Percentiles rank a stretch among this genome's conserved stretches.
Conservation (phyloP, 1,140 invertebrate species). For the Drosophila subpulchrella region DNA sequence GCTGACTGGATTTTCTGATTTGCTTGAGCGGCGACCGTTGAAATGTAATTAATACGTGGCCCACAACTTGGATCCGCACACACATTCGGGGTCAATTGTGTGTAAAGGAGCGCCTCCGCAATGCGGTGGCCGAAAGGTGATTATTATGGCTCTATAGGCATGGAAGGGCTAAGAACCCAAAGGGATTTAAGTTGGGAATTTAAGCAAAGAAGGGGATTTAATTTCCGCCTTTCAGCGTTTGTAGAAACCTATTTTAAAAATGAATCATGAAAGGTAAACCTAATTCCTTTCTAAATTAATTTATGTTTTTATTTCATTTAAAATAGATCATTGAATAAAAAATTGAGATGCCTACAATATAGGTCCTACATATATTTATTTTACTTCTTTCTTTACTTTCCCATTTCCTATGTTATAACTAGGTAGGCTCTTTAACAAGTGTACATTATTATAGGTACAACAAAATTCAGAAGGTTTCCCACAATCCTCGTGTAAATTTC, state of each 20-base stretch:
- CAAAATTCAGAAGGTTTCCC: conserved; percentile 2
- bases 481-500: background rate
- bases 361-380: too few relatives aligned
- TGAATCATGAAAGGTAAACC: too few relatives aligned
- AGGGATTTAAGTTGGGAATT: background rate
- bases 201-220: background rate
- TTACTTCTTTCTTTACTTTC: background rate
- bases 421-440: background rate
- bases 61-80: conserved; percentile 20
- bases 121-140: conserved; percentile 32
- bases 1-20: conserved; percentile 67
- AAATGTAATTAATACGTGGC: conserved; percentile 72
- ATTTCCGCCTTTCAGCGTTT: background rate
- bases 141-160: conserved; percentile 20
- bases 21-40: conserved; percentile 65
- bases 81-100: conserved; percentile 50
- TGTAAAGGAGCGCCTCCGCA: conserved; percentile 39
- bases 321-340: too few relatives aligned
- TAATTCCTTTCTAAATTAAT: too few relatives aligned
- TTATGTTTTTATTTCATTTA: too few relatives aligned
- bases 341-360: too few relatives aligned
- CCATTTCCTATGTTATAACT: background rate
- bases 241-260: background rate
- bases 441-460: background rate
- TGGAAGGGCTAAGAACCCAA: background rate